Evolutionary conservation across 2,888 invertebrate species (phyloP), one percentile per base, ranked within the genome.

Genomic region (Nephrotoma appendiculata): DNA sequence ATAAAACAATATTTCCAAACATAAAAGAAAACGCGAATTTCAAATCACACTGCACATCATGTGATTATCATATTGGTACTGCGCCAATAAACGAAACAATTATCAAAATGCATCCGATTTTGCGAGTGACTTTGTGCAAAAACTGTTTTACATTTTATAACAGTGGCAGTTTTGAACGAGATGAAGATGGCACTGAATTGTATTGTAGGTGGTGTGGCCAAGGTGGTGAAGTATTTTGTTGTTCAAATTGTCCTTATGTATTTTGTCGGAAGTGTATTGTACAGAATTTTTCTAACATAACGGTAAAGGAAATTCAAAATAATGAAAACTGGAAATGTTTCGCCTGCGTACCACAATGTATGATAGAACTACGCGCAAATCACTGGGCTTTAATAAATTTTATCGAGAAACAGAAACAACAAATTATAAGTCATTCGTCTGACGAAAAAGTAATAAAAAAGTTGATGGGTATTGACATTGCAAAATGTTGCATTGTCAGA

Each of bases 131-230:
- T 7, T 93, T 96, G 57, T 96, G 96, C 89, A 93, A 94, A 86
- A 93, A 93, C 84, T 96, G 96, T 90, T 94, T 94, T 88, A 94
- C 95, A 57, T 96, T 96, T 90, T 96, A 96, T 89, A 95, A 95
- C 86, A 96, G 96, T 90, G 96, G 96, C 5, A 95, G 95, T 89
- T 96, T 96, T 90, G 95, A 95, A 87, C 96, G 96, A 91, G 96
- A 96, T 86, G 96, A 96, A 90, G 96, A 96, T 92, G 96, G 96
- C 41, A 96, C 96, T 15, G 96, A 96, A 90, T 91, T 96, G 88
- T 96, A 96, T 89, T 96, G 96, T 89, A 93, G 96, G 86, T 96
- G 96, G 96, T 96, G 96, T 89, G 96, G 96, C 0, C 96, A 96
- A 90, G 96, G 94, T 5, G 95, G 95, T 5, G 95, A 95, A 91